A percentile compares a stretch with the other conserved stretches of the same genome.
These are phyloP conservation scores for Myanophis thanlyinensis DNA, from an alignment of 2,113 vertebrate species.

Conservation along the genomic window DNA sequence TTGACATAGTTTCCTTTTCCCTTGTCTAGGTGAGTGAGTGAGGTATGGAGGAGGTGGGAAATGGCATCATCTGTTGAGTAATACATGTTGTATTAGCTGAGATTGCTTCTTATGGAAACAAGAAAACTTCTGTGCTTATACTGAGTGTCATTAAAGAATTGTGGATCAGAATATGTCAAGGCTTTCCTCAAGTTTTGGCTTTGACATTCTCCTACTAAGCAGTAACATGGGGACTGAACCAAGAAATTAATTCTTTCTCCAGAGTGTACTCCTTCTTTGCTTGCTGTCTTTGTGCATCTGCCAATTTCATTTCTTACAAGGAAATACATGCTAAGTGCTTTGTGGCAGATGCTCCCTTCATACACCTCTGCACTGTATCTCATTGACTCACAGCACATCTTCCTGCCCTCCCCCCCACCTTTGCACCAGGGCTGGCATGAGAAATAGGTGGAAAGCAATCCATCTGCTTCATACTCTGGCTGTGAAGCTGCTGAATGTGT, in stretches of 20 bases:
- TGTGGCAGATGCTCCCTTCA: background rate
- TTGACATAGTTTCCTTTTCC: too few relatives aligned
- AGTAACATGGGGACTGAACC: background rate
- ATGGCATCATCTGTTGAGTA: too few relatives aligned
- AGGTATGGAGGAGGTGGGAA: too few relatives aligned
- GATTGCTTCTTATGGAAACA: background rate
- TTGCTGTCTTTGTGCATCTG: background rate
- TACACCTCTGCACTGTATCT: background rate
- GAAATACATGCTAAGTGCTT: background rate
- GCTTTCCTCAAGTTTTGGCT: too few relatives aligned
- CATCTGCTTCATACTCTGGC: background rate
- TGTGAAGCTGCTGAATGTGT: background rate
- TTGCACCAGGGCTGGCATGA: fast-evolving
- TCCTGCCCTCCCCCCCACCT: background rate
- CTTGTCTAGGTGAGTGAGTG: too few relatives aligned
- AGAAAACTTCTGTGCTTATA: background rate
- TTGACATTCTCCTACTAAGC: background rate
- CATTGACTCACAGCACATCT: background rate
- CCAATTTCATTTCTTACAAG: background rate
- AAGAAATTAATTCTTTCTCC: background rate
- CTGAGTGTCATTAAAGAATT: background rate
- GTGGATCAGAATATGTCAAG: background rate
- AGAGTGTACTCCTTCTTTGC: background rate
- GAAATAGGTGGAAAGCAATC: background rate
- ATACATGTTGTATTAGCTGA: background rate